phyloP scores from a whole-genome alignment of 1,140 invertebrate species.

The Penaeus japonicus region DNA sequence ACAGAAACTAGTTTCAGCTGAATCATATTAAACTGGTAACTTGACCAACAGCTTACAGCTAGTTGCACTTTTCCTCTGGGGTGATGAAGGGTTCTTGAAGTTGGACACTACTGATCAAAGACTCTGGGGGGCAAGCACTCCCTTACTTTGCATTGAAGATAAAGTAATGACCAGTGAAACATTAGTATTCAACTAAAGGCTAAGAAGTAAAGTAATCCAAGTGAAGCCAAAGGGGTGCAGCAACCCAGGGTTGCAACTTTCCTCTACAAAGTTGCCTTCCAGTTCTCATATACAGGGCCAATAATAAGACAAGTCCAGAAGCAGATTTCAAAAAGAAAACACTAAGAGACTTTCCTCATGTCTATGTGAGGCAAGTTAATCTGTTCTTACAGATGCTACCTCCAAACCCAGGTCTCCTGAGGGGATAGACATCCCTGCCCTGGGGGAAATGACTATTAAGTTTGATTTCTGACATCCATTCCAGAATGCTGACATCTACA shows the following conservation, averaged over 20 bases:
- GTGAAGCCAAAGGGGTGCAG: slow-evolving; percentile 8
- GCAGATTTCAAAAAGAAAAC: too few species aligned
- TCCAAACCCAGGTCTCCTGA: too few species aligned
- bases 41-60: neutral
- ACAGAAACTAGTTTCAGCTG: neutral
- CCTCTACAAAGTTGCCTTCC: neutral
- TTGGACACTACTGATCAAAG: neutral
- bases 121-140: slow-evolving; percentile 17
- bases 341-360: too few species aligned
- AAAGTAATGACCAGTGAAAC: neutral
- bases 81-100: slow-evolving; percentile 17
- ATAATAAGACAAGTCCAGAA: neutral
- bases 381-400: too few species aligned
- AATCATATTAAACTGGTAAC: neutral
- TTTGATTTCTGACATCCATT: too few species aligned
- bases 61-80: neutral
- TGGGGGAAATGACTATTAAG: too few species aligned
- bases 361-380: too few species aligned
- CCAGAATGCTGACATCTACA: too few species aligned
- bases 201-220: neutral
- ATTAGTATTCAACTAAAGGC: neutral
- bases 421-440: too few species aligned
- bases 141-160: neutral
- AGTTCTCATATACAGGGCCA: neutral
- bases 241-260: slow-evolving; percentile 10